Evolutionary conservation across 2,797 vertebrate species (phyloP), one percentile per base, ranked within the genome.

Genomic region (Melanotaenia trifasciata): DNA sequence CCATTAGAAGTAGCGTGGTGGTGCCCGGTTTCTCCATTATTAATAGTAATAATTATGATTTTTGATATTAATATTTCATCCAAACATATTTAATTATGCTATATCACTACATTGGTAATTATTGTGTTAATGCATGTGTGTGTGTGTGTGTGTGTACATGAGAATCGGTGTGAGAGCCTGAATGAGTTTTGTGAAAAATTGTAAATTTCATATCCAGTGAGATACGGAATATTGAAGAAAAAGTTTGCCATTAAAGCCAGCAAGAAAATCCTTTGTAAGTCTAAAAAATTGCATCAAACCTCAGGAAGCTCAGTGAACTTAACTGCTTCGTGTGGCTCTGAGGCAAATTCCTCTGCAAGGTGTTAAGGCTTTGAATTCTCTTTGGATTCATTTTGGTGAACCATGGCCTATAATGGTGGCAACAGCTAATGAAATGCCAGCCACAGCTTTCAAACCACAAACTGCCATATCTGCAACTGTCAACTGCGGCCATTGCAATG

Each of bases 341-440:
- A 56, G 22, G 22, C 10, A 51, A n/a, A 24, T 13, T 28, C 11
- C n/a, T 56, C 53, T 26, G n/a, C 20, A 47, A 63, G 26, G 30
- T 30, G 40, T 47, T 4, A 47, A 47, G 28, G 2, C 16, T 63
- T 32, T 63, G 26, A 63, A 28, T 63, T 10, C 40, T 9, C 26
- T 45, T 62, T 20, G 40, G 61, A 43, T 61, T 61, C 10, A 43
- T 14, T 61, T 40, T 61, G 58, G 38, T 61, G 12, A 61, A 24
- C 13, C 20, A 14, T 10, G 32, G 61, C 40, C 43, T 7, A 5
- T 28, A 63, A 45, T 32, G 60, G 26, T 32, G 18, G 7, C 11
- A 54, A 28, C 51, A 53, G 24, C 12, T 13, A 11, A 24, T 53
- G 51, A 26, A 14, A 26, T 28, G 24, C 1, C 51, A 54, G 51